These are phyloP conservation scores for Oncorhynchus nerka DNA, from an alignment of 2,113 vertebrate species.

Conservation along the genomic window DNA sequence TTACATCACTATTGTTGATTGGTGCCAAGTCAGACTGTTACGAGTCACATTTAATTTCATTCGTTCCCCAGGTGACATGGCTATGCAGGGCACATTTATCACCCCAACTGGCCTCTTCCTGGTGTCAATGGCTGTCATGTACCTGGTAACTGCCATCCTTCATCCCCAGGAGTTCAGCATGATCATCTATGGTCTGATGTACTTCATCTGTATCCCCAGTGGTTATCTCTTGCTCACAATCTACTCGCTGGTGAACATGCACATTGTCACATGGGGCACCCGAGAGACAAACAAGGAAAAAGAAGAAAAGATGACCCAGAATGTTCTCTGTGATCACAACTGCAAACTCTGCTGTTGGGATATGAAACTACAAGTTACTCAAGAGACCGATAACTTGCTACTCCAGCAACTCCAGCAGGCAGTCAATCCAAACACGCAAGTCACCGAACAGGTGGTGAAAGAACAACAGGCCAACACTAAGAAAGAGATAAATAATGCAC, in stretches of 20 bases:
- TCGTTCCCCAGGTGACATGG: constrained; percentile 70
- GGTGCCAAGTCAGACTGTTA: not conserved
- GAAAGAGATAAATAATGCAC: not conserved
- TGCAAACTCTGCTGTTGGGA: constrained; percentile 78
- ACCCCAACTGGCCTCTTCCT: constrained; percentile 79
- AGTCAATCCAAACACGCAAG: constrained; percentile 27
- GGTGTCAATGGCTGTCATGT: constrained; percentile 74
- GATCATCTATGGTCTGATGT: constrained; percentile 79
- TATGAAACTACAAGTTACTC: constrained; percentile 65
- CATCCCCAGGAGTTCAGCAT: constrained; percentile 74
- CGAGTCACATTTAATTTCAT: not conserved
- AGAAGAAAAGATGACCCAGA: constrained; percentile 51
- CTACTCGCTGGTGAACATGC: constrained; percentile 82
- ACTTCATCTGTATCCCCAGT: constrained; percentile 81
- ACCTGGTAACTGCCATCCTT: constrained; percentile 71
- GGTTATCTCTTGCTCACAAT: constrained; percentile 80
- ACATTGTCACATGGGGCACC: constrained; percentile 80
- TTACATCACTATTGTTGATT: too few relatives aligned
- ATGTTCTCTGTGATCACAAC: constrained; percentile 64
- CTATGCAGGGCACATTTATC: constrained; percentile 72
- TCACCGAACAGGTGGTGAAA: too few relatives aligned
- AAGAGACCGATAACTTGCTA: constrained; percentile 68
- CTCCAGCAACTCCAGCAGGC: constrained; percentile 64
- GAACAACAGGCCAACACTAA: too few relatives aligned
- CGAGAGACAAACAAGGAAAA: constrained; percentile 70